These are phyloP conservation scores for Hydrotaea diabolus DNA, from an alignment of 2,888 invertebrate genomes.

Conservation along the genomic window DNA sequence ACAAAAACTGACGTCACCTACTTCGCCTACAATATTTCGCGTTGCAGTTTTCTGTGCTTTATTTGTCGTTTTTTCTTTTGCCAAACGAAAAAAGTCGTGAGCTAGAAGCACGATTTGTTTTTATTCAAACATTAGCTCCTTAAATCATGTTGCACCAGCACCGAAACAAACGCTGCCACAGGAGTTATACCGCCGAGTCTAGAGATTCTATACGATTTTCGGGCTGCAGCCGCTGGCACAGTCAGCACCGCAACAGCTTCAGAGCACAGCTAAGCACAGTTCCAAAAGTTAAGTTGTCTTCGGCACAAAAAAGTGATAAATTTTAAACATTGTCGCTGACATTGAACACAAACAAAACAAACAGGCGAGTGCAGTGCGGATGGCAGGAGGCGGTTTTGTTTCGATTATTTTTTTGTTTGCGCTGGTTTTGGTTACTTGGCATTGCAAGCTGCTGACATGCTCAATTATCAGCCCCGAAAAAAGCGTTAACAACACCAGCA, in stretches of 20 bases:
- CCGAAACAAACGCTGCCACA: conserved; percentile 41
- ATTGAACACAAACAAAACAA: conserved; percentile 59
- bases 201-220: conserved; percentile 60
- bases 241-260: conserved; percentile 20
- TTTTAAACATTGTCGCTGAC: conserved; percentile 65
- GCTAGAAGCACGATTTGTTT: conserved; percentile 61
- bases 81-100: conserved; percentile 62
- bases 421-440: not conserved
- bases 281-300: conserved; percentile 66
- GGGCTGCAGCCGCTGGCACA: not conserved
- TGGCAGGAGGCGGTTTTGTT: not conserved
- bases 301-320: conserved; percentile 67
- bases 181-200: conserved; percentile 59
- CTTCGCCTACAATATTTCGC: conserved; percentile 67
- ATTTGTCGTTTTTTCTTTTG: conserved; percentile 33
- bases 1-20: conserved; percentile 64
- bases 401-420: no score
- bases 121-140: conserved; percentile 65
- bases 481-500: conserved; percentile 70
- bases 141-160: conserved; percentile 67
- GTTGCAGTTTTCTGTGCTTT: conserved; percentile 39
- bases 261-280: conserved; percentile 52
- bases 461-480: conserved; percentile 62
- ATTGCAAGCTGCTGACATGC: conserved; percentile 63
- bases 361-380: not conserved